Evolutionary conservation across 2,888 invertebrate species (phyloP), one percentile per base, ranked within the genome.

Genomic region (Rhabditoides inermis): DNA sequence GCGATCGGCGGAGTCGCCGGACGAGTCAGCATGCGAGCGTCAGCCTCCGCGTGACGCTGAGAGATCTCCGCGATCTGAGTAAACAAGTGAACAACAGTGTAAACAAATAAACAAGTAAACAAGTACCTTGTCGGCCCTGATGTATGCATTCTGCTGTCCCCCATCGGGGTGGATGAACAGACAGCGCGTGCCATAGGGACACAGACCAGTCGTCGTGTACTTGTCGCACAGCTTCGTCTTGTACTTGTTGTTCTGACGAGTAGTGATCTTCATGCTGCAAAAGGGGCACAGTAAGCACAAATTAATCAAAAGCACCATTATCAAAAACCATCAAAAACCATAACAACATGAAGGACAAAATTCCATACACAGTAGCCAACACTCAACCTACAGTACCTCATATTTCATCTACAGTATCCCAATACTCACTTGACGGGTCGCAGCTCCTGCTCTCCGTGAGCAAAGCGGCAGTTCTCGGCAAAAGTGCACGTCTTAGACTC

Each of bases 161-260:
- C 23, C 22, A 46, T 66, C 59, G 2, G 74, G 74, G 53, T 74
- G 74, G 42, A 74, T 74, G 55, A 74, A 74, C 27, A 75, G 59
- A 45, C 74, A 74, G 18, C 74, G 61, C 46, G 49, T 63, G 1
- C 74, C 74, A 46, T 72, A 74, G 1, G 74, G 74, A 49, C 74
- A 74, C 22, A 74, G 56, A 7, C 74, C 74, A 15, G 63, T 69
- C 12, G 68, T 72, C 25, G 74, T 74, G 61, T 75, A 74, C 58
- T 75, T 73, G 50, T 74, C 74, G 54, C 74, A 74, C 40, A 75
- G 46, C 54, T 74, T 75, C 20, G 74, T 74, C 46, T 72, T 73
- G 64, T 73, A 75, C 56, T 74, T 74, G 45, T 61, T 59, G 36
- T 68, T 69, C 45, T 63, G 61, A 2, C 68, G 63, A 1, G 62